Evolutionary conservation across 1,140 invertebrate genomes (phyloP), one percentile per base, ranked within the genome.

Genomic region (Papilio aristodemus): DNA sequence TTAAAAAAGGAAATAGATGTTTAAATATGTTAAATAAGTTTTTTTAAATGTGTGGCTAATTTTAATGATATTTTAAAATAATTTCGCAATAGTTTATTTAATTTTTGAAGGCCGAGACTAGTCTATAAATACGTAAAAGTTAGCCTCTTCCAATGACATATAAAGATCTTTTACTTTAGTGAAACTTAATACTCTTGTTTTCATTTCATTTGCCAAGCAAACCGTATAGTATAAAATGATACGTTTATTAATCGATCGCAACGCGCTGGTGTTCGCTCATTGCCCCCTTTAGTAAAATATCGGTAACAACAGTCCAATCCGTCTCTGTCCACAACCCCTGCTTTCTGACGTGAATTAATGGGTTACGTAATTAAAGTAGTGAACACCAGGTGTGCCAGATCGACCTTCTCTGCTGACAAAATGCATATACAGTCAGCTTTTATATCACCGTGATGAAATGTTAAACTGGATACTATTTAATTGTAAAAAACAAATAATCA

Each of bases 341-440:
- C 71, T 78, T 71, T 78, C 76, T 72, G 78, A 84, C 83, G 79
- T 81, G 79, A 76, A 85, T 85, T 83, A 87, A 87, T 87, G 79
- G 78, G 69, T 77, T 74, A 78, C 79, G 81, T 85, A 85, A 87
- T 85, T 87, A 85, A 83, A 87, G 79, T 84, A 84, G 82, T 85
- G 78, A 85, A 82, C 76, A 79, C 71, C 80, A 84, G 83, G 85
- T 87, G 81, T 82, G 76, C 73, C 75, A 71, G 71, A 75, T 72
- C 70, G 69, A 73, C 68, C 64, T 36, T 17, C 22, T n/a, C 11
- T 22, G 41, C 41, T 43, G 36, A 66, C 63, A 32, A 66, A 66
- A 66, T 66, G 39, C 63, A 66, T 66, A 46, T 50, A 50, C 19
- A 36, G 14, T 63, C n/a, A 66, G 43, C 38, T 46, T 37, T 46